Evolutionary conservation across 1,140 invertebrate genomes (phyloP).

Genomic region (Drosophila willistoni): DNA sequence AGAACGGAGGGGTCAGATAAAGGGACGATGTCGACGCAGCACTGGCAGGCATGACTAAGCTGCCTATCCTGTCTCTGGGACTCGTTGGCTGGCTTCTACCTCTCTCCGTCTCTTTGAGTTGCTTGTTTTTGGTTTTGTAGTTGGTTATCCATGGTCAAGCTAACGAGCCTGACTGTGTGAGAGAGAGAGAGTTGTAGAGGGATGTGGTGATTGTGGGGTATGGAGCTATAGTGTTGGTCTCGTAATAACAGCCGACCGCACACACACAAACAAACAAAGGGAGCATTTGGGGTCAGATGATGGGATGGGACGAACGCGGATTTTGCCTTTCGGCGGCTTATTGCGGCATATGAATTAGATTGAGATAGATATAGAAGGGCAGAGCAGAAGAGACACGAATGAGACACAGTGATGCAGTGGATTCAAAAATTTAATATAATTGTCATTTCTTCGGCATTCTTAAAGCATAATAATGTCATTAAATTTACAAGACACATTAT

Average conservation of each 20-base stretch:
- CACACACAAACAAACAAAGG: conserved; percentile 39
- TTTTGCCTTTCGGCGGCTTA: conserved; percentile 45
- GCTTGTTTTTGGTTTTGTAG: conserved; percentile 40
- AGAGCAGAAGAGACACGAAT: conserved; percentile 6
- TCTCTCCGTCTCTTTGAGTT: conserved; percentile 34
- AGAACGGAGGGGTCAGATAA: conserved; percentile 22
- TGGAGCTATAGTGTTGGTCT: conserved; percentile 44
- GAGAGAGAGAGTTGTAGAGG: background rate
- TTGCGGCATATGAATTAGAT: conserved; percentile 33
- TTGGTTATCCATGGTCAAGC: conserved; percentile 49
- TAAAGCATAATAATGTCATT: conserved; percentile 59
- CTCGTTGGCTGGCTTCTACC: conserved; percentile 12
- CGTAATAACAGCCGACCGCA: conserved; percentile 63
- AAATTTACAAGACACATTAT: conserved; percentile 69
- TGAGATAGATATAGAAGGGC: background rate
- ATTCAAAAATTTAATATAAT: conserved; percentile 65
- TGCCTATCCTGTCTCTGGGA: conserved; percentile 28
- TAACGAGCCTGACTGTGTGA: conserved; percentile 41
- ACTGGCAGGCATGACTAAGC: conserved; percentile 70
- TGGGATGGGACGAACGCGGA: conserved; percentile 15
- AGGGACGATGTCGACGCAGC: conserved; percentile 53
- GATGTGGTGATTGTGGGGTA: background rate
- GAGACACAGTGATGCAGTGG: conserved; percentile 51
- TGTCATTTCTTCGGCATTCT: conserved; percentile 43
- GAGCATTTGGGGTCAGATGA: conserved; percentile 58